Evolutionary conservation across 1,140 invertebrate genomes (phyloP), one percentile per base, ranked within the genome.

Genomic region (Micrasema longulum): DNA sequence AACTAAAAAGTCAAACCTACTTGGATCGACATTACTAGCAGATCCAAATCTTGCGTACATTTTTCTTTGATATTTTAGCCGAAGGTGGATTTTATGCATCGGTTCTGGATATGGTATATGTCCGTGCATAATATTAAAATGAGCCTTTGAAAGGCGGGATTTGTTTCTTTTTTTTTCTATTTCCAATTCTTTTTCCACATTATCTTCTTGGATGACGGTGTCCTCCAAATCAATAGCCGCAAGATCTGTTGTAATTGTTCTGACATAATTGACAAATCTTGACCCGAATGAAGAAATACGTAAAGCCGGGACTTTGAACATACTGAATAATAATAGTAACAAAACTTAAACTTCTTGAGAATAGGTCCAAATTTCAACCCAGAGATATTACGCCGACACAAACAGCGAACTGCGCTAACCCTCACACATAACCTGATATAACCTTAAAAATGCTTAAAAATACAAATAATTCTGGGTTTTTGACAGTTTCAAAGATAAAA

Each of bases 11-110:
- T 52, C 9, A 63, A 35, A 71, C 57, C 73, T 31, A 77, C 81
- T 73, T 3, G 85, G 84, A 71, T 85, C 78, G 2, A 86, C 77
- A 14, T 82, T 81, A 43, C 85, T 85, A 11, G 73, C 76, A 3
- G 80, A 75, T 0, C 91, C 91, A 77, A 89, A 91, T 5, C 80
- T 81, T 0, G 89, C 91, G 73, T 87, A 86, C 31, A 87, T 77
- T 77, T 82, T 85, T 63, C 85, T 81, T 48, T 89, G 85, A 76
- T 89, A 92, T 68, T 83, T 87, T 1, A 90, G 77, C 0, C 86
- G 88, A 9, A 83, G 41, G 74, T 92, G 90, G 71, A 77, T 79
- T 81, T 81, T 86, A 0, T 77, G 79, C 2, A 79, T 71, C 3
- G 83, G 72, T 57, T 86, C 76, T 1, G 79, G 41, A 68, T 88